Evolutionary conservation across 1,140 invertebrate genomes (phyloP), one percentile per base, ranked within the genome.

Genomic region (Apis cerana): DNA sequence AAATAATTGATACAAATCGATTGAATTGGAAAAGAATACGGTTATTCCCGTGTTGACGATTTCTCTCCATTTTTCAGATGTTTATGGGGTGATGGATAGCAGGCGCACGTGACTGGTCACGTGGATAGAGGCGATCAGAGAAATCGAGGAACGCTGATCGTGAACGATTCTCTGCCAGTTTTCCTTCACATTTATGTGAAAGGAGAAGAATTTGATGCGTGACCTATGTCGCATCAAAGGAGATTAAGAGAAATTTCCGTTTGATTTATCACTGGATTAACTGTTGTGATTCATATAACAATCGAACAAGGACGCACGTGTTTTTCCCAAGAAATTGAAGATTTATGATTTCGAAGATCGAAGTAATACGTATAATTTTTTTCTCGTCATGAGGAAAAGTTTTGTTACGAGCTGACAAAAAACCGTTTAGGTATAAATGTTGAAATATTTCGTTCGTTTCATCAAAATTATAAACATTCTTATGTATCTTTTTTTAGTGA

Each of bases 21-120:
- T 50, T 8, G 23, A 23, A 56, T 56, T 8, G 62, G 48, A 59
- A 77, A 78, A 12, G 10, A 48, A 62, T 27, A n/a, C 43, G 13
- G 12, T 15, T 67, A 76, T 79, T 82, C 62, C 79, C 67, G 64
- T 11, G 52, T 27, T 48, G n/a, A 71, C 54, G 69, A 88, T 87
- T 75, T 79, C 82, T 71, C 67, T 75, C 23, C 48, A 82, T 88
- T 89, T 89, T 84, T 64, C 68, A 82, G 83, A 79, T 62, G 56
- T 85, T 84, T 83, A 79, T 62, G 54, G 81, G 59, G 81, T 87
- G 85, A 76, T 68, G 67, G 81, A 87, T 84, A 64, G 33, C 56
- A 8, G n/a, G 19, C 19, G 64, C 88, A 89, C 88, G 85, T 90
- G 82, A 71, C 79, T 56, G 52, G 75, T 56, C 88, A 86, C 89